Conservation (phyloP, 1,140 invertebrate genomes). For the Stratiolaelaps scimitus region DNA sequence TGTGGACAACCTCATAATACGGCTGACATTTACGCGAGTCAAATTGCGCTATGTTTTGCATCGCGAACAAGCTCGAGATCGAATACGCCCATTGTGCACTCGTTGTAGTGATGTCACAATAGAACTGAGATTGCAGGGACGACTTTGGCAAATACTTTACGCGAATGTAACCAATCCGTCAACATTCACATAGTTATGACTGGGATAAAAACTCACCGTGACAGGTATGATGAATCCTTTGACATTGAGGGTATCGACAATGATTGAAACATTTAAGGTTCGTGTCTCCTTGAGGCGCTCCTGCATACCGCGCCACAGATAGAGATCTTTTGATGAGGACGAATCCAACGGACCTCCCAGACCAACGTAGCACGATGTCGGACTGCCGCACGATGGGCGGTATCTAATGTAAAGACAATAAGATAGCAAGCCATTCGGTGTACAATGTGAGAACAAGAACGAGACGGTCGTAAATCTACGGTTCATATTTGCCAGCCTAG, state of each 20-base stretch:
- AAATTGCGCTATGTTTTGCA: too few species aligned
- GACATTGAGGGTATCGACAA: not conserved
- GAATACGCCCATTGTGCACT: too few species aligned
- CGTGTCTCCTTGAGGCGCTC: constrained; percentile 21
- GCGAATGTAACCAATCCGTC: too few species aligned
- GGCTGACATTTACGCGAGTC: too few species aligned
- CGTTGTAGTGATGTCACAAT: too few species aligned
- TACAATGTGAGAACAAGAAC: not conserved
- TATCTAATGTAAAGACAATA: not conserved
- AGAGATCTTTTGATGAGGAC: constrained; percentile 12
- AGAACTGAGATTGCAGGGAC: too few species aligned
- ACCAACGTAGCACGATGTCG: constrained; percentile 11
- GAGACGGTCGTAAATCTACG: too few species aligned
- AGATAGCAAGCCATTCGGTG: not conserved
- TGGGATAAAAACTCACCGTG: constrained; percentile 13
- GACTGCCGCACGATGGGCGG: not conserved
- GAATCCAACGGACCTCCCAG: constrained; percentile 8
- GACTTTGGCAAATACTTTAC: too few species aligned
- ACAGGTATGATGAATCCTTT: constrained; percentile 15
- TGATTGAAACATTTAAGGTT: not conserved
- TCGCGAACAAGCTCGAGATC: too few species aligned
- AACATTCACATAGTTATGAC: too few species aligned
- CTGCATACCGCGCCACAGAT: constrained; percentile 23
- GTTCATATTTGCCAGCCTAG: too few species aligned
- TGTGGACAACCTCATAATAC: too few species aligned